These are phyloP conservation scores for Myotis daubentonii DNA, from an alignment of 2,797 vertebrate species.

Conservation along the genomic window DNA sequence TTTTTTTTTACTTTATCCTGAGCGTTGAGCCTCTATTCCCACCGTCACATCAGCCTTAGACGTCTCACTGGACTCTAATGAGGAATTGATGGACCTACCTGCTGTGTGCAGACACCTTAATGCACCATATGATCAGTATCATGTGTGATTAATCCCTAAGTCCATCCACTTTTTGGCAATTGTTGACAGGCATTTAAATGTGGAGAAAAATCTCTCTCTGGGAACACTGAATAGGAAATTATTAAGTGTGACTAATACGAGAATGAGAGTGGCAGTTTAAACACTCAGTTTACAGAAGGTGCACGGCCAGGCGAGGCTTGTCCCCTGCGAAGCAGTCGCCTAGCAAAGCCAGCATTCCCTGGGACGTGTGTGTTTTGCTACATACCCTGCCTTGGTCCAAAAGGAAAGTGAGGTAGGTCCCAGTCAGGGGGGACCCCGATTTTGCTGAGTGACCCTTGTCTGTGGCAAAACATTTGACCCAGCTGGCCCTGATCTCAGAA, in stretches of 20 bases:
- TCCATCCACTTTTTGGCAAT: background rate
- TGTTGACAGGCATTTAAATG: slow-evolving; percentile 9
- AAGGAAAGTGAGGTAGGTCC: background rate
- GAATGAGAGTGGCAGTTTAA: background rate
- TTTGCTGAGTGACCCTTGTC: background rate
- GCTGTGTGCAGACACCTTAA: background rate
- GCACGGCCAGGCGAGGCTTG: background rate
- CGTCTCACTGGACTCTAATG: background rate
- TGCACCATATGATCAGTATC: background rate
- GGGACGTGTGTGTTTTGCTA: background rate
- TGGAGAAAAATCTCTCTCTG: background rate
- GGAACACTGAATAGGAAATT: background rate
- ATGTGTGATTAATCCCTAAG: background rate
- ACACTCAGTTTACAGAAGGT: background rate
- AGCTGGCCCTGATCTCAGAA: background rate
- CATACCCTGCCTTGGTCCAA: background rate
- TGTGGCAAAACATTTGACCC: background rate
- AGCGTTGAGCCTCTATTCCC: background rate
- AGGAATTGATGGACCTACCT: background rate
- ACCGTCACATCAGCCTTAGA: background rate
- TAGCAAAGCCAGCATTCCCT: background rate
- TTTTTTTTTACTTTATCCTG: background rate
- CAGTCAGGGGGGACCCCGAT: background rate
- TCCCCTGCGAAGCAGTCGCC: background rate
- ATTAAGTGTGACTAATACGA: background rate